Conservation (phyloP, 2,797 vertebrate genomes). For the Heliangelus exortis region DNA sequence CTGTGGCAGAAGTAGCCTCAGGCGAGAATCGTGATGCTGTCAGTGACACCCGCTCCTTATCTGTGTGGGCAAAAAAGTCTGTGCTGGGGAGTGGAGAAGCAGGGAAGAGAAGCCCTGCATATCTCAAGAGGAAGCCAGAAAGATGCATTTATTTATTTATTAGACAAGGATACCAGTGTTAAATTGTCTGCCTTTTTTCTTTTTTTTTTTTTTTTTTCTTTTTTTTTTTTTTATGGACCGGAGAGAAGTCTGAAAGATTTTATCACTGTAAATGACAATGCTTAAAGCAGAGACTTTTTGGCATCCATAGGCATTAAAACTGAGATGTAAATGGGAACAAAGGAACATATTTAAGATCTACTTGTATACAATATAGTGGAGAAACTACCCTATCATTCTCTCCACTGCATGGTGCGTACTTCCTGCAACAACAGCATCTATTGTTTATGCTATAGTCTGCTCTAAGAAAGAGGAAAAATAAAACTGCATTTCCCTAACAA, state of each 20-base stretch:
- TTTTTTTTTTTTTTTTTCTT: no score
- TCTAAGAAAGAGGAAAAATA: neutral
- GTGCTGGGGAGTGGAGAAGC: fast-evolving
- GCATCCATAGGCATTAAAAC: neutral
- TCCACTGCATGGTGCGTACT: neutral
- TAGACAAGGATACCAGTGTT: neutral
- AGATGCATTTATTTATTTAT: neutral
- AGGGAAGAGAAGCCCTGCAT: neutral
- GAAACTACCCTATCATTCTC: neutral
- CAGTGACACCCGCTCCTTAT: neutral
- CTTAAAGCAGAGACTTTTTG: conserved; percentile 14
- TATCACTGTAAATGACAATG: conserved; percentile 2
- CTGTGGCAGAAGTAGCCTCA: neutral
- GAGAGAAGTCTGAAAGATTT: conserved; percentile 2
- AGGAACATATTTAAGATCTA: neutral
- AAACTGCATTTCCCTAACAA: neutral
- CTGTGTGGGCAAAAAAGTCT: neutral
- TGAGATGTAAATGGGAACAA: neutral
- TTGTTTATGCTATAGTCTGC: neutral
- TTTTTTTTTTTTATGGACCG: neutral
- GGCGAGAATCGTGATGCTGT: neutral
- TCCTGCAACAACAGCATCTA: neutral
- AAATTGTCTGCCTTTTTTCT: neutral
- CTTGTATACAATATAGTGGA: neutral
- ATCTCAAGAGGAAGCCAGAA: neutral